phyloP scores from a whole-genome alignment of 1,140 invertebrate species.

The Metopolophium dirhodum region DNA sequence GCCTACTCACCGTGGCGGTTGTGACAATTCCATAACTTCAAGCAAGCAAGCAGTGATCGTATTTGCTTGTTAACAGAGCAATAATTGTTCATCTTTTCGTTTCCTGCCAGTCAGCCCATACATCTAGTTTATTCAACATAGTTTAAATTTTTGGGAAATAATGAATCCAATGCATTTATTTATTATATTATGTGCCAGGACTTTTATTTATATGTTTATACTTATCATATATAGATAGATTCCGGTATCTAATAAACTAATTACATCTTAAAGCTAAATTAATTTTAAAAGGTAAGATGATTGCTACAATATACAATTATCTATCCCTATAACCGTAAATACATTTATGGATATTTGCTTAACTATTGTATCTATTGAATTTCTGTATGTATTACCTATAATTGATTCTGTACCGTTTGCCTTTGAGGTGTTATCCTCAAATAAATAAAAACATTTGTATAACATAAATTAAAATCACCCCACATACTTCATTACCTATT shows the following conservation, averaged over 20 bases:
- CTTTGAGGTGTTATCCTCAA: no score
- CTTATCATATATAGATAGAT: neutral
- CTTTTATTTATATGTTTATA: neutral
- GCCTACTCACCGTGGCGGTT: neutral
- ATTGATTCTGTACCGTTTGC: no score
- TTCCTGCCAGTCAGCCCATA: neutral
- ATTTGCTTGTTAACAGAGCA: neutral
- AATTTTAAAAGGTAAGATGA: no score
- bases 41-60: neutral
- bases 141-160: neutral
- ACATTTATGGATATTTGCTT: no score
- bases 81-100: neutral
- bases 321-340: no score
- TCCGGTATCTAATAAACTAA: neutral
- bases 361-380: no score
- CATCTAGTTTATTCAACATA: neutral
- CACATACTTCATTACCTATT: no score
- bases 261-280: neutral
- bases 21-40: neutral
- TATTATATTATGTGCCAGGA: neutral
- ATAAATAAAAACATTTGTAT: no score
- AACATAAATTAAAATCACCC: no score
- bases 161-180: neutral
- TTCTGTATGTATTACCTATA: no score
- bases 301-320: no score